phyloP scores from a whole-genome alignment of 2,113 vertebrate genomes.

The Neopipo cinnamomea region DNA sequence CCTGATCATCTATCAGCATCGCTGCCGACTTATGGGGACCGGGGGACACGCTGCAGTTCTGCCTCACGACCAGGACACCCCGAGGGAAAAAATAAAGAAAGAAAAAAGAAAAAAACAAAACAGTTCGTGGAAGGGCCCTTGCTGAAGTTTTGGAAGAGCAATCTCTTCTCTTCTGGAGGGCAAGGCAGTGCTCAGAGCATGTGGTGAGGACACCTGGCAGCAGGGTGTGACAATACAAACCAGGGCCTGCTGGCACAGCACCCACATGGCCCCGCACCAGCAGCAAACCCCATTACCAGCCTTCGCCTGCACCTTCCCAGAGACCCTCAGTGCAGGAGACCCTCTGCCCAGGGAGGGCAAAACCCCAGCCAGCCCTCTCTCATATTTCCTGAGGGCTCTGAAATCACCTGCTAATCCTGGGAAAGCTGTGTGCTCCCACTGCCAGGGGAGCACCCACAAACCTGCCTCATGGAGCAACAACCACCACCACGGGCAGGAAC shows the following conservation, averaged over 20 bases:
- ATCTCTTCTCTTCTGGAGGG: not conserved
- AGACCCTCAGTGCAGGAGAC: not conserved
- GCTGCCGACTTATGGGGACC: not conserved
- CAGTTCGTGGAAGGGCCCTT: not conserved
- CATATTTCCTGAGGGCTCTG: not conserved
- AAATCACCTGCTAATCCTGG: not conserved
- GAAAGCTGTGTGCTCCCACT: not conserved
- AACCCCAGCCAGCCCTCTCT: not conserved
- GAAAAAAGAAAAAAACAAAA: not conserved
- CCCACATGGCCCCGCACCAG: not conserved
- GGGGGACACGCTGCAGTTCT: not conserved
- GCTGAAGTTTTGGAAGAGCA: not conserved
- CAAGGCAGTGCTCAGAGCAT: not conserved
- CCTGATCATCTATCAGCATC: not conserved
- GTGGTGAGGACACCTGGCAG: not conserved
- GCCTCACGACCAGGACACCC: not conserved
- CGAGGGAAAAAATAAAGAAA: not conserved
- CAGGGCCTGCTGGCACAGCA: not conserved
- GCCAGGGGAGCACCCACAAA: not conserved
- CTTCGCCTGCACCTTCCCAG: not conserved
- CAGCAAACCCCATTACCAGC: not conserved
- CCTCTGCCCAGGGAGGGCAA: not conserved
- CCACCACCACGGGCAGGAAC: not conserved
- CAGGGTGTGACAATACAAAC: not conserved
- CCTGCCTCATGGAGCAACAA: not conserved